Conservation (phyloP, 23 tunicate species). For the Halocynthia roretzi region DNA sequence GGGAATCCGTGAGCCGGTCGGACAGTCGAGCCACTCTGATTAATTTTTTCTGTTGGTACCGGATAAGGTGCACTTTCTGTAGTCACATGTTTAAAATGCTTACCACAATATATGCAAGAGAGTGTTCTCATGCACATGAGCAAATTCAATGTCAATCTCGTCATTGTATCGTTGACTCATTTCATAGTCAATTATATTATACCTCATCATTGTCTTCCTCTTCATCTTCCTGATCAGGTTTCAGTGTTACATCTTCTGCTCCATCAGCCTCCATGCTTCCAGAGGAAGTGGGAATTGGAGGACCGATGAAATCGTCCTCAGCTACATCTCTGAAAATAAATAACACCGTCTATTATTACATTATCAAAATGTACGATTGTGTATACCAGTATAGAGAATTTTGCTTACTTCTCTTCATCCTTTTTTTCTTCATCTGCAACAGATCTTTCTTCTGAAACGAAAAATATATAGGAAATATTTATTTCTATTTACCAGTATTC, state of each 20-base stretch:
- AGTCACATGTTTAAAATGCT: too few species aligned
- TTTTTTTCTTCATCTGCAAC: slow-evolving; percentile 4
- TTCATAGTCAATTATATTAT: not conserved
- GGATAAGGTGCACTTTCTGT: too few species aligned
- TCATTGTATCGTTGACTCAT: not conserved
- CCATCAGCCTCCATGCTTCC: not conserved
- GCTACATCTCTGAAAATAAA: slow-evolving; percentile 8
- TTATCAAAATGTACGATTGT: not conserved
- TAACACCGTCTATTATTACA: not conserved
- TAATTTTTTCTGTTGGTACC: too few species aligned
- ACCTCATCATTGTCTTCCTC: slow-evolving; percentile 30
- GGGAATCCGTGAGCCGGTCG: too few species aligned
- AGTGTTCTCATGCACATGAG: too few species aligned
- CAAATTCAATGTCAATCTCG: too few species aligned
- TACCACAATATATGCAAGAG: too few species aligned
- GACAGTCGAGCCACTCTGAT: too few species aligned
- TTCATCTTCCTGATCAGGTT: slow-evolving; percentile 39
- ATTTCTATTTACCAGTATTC: not conserved
- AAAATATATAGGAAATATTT: not conserved
- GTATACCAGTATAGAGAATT: not conserved
- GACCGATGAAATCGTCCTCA: slow-evolving; percentile 70
- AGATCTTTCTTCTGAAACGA: not conserved
- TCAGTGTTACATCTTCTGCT: slow-evolving; percentile 5
- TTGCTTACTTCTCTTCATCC: not conserved
- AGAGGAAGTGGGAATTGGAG: slow-evolving; percentile 52